phyloP scores from a whole-genome alignment of 2,888 invertebrate genomes.

The Drosophila kanekoi region DNA sequence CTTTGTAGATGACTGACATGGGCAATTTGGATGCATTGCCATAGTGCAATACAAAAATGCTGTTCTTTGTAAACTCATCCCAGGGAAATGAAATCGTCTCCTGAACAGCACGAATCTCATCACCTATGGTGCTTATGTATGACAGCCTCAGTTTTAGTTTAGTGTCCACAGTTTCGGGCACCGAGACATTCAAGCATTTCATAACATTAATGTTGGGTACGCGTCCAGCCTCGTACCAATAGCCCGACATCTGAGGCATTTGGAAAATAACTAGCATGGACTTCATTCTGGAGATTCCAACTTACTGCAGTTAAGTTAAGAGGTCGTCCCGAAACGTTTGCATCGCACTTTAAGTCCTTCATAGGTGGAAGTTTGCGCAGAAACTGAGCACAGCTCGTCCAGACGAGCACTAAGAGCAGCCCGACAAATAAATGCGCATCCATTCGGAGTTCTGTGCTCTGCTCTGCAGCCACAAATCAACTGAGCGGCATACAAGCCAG shows the following conservation, averaged over 20 bases:
- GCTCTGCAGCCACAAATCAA: constrained; percentile 12
- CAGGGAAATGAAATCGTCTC: constrained; percentile 59
- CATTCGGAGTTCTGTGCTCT: constrained; percentile 11
- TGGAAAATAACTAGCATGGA: too few species aligned
- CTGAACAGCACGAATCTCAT: constrained; percentile 25
- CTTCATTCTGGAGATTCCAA: neutral
- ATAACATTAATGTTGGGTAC: constrained; percentile 45
- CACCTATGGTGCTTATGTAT: constrained; percentile 56
- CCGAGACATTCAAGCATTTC: constrained; percentile 48
- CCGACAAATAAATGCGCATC: neutral
- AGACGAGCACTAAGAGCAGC: constrained; percentile 1
- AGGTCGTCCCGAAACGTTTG: neutral
- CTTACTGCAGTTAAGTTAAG: constrained; percentile 24
- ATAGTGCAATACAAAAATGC: constrained; percentile 50
- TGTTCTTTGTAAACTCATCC: constrained; percentile 44
- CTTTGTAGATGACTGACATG: constrained; percentile 53
- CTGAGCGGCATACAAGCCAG: constrained; percentile 7
- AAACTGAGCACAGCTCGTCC: neutral
- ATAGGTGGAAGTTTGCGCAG: neutral
- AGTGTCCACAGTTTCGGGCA: constrained; percentile 21
- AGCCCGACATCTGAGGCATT: constrained; percentile 42
- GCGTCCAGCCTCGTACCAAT: constrained; percentile 59
- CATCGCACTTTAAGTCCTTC: constrained; percentile 4
- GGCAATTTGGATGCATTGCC: neutral
- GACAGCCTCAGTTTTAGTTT: constrained; percentile 40